Conservation (phyloP, 2,113 vertebrate species). For the Xiphophorus hellerii region DNA sequence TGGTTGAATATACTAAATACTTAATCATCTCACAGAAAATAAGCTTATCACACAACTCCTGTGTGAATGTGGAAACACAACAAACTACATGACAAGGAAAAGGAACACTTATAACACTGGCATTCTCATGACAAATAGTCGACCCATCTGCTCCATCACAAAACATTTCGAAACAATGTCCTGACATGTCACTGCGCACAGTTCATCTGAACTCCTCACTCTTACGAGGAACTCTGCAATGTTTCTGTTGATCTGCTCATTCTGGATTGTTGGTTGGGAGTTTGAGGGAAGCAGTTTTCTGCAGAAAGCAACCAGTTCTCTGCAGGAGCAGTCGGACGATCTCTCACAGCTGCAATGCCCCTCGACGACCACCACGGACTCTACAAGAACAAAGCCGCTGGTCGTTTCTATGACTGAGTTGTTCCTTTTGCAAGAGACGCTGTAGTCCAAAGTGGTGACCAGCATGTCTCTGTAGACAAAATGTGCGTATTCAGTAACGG, state of each 20-base stretch:
- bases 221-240: not conserved
- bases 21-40: not conserved
- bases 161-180: constrained; percentile 16
- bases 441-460: not conserved
- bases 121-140: constrained; percentile 8
- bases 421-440: not conserved
- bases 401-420: rapidly evolving
- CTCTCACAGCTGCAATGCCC: constrained; percentile 6
- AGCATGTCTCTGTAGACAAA: not conserved
- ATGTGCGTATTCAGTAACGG: not conserved
- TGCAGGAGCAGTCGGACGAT: not conserved
- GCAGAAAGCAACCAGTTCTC: constrained; percentile 1
- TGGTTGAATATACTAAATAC: not conserved
- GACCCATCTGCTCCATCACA: rapidly evolving
- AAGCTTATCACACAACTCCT: not conserved
- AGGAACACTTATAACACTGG: not conserved
- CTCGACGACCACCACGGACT: not conserved
- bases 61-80: not conserved
- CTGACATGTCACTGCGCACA: not conserved
- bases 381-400: not conserved
- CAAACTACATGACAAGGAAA: too few relatives aligned
- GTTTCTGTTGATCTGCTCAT: constrained; percentile 8
- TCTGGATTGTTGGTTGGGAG: not conserved
- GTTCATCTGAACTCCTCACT: constrained; percentile 11
- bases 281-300: not conserved